Conservation (phyloP, 2,113 vertebrate species). For the Mus pahari region DNA sequence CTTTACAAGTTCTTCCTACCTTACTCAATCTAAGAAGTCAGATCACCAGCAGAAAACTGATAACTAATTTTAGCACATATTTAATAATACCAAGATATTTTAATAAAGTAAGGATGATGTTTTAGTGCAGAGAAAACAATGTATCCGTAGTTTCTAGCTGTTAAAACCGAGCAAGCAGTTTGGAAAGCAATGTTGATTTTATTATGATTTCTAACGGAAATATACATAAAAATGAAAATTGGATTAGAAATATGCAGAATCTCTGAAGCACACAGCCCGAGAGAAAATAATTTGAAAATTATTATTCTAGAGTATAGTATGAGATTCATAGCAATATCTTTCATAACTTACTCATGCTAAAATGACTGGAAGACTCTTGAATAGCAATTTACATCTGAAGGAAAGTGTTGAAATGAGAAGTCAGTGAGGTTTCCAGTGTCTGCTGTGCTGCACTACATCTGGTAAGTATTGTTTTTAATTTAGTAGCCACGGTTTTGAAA, state of each 20-base stretch:
- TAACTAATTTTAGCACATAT: background rate
- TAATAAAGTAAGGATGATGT: background rate
- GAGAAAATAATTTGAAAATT: conserved; percentile 56
- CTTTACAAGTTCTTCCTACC: background rate
- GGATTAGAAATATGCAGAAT: conserved; percentile 48
- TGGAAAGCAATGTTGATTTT: conserved; percentile 17
- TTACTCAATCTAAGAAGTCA: background rate
- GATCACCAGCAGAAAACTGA: background rate
- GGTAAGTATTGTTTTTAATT: conserved; percentile 10
- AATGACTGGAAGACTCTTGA: conserved; percentile 43
- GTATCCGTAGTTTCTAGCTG: background rate
- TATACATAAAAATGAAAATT: conserved; percentile 20
- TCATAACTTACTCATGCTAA: background rate
- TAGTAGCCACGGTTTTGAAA: background rate
- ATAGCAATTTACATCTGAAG: conserved; percentile 57
- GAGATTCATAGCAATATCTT: conserved; percentile 30
- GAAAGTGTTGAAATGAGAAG: conserved; percentile 39
- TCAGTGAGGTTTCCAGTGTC: conserved; percentile 4
- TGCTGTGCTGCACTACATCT: background rate
- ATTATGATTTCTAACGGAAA: conserved; percentile 50
- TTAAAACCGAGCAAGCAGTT: conserved; percentile 28
- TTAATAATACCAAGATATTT: conserved; percentile 16
- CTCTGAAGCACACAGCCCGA: conserved; percentile 7
- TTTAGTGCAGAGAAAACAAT: conserved; percentile 5
- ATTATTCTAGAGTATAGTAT: conserved; percentile 5